These are phyloP conservation scores for Xylota sylvarum DNA, from an alignment of 2,888 invertebrate genomes.

Conservation along the genomic window DNA sequence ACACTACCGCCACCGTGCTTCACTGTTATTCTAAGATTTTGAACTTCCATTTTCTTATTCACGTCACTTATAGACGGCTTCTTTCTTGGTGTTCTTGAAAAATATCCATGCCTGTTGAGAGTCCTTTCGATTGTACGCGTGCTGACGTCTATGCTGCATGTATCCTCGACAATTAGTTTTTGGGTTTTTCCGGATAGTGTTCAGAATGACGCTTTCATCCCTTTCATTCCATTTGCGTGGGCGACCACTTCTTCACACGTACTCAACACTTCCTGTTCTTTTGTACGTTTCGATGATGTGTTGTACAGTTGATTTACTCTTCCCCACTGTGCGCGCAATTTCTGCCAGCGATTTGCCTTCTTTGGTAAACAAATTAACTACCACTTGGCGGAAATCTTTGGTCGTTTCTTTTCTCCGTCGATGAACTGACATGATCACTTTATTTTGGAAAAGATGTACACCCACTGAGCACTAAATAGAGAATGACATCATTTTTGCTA, in stretches of 20 bases:
- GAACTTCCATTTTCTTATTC: neutral
- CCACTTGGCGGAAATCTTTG: too few species aligned
- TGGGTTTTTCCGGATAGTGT: too few species aligned
- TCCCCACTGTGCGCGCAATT: too few species aligned
- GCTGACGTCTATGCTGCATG: too few species aligned
- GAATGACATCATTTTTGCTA: neutral
- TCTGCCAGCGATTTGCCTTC: too few species aligned
- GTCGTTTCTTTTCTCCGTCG: too few species aligned
- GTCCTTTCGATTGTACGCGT: constrained; percentile 13
- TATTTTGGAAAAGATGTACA: too few species aligned
- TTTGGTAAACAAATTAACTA: too few species aligned
- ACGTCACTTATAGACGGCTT: neutral
- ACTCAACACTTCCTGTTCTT: constrained; percentile 24
- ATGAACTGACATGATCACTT: constrained; percentile 3
- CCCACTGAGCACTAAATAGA: constrained; percentile 7
- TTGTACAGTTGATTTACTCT: too few species aligned
- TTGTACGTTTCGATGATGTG: constrained; percentile 19
- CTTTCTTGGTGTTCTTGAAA: constrained; percentile 10
- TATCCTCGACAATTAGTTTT: too few species aligned
- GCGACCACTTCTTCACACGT: constrained; percentile 9
- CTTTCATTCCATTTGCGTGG: constrained; percentile 17
- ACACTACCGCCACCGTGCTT: neutral
- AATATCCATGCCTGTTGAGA: constrained; percentile 8
- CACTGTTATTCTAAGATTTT: neutral
- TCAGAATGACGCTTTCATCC: too few species aligned